Evolutionary conservation across 2,888 invertebrate genomes (phyloP).

Genomic region (Ethmia dodecea): DNA sequence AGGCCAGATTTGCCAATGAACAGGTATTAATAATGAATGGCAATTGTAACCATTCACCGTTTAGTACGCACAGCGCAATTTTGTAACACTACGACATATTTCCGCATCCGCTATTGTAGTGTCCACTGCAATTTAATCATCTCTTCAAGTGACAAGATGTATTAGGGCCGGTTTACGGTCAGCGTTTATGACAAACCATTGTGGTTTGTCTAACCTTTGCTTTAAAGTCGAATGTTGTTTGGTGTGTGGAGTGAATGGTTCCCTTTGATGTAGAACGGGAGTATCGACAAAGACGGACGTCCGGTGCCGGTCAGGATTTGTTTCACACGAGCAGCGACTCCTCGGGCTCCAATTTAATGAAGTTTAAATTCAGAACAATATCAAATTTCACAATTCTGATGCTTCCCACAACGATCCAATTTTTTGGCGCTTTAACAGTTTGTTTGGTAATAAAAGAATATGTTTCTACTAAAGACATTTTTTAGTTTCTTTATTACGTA

Average conservation of each 20-base stretch:
- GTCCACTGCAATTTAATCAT: slow-evolving; percentile 64
- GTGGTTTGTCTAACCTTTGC: slow-evolving; percentile 26
- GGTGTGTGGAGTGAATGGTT: slow-evolving; percentile 39
- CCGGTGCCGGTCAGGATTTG: slow-evolving; percentile 77
- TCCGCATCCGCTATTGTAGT: slow-evolving; percentile 54
- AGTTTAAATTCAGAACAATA: too few relatives aligned
- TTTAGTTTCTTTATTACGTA: too few relatives aligned
- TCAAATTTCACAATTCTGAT: too few relatives aligned
- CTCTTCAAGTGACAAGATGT: slow-evolving; percentile 59
- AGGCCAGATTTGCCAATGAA: slow-evolving; percentile 4
- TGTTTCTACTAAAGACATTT: too few relatives aligned
- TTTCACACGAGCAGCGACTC: slow-evolving; percentile 62
- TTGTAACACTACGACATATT: slow-evolving; percentile 49
- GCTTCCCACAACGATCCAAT: too few relatives aligned
- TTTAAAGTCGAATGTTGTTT: slow-evolving; percentile 57
- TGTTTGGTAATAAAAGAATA: too few relatives aligned
- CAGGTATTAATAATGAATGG: slow-evolving; percentile 4
- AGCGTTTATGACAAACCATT: slow-evolving; percentile 22
- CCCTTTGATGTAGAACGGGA: slow-evolving; percentile 75
- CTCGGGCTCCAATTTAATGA: slow-evolving; percentile 30
- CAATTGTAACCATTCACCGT: slow-evolving; percentile 6
- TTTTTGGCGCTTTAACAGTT: too few relatives aligned
- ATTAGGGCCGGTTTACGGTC: slow-evolving; percentile 51
- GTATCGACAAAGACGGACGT: slow-evolving; percentile 77
- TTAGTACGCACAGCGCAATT: slow-evolving; percentile 27